Percentiles rank a stretch among this genome's conserved stretches.
Evolutionary conservation across 2,797 vertebrate species (phyloP).

Genomic region (Furcifer pardalis): DNA sequence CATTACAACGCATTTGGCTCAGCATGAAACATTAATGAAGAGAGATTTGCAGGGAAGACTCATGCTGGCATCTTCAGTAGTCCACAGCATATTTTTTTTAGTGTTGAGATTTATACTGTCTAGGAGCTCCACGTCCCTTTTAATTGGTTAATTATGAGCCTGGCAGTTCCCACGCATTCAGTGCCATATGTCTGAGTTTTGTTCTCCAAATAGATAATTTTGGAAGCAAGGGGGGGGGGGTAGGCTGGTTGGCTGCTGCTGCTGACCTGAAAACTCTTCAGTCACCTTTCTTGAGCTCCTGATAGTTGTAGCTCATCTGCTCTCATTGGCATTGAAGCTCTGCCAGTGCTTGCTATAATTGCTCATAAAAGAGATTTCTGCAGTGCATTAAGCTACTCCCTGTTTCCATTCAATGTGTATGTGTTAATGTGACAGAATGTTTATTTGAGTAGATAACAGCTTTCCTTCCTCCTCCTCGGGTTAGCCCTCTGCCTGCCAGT

Average conservation of each 20-base stretch:
- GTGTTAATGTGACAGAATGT: conserved; percentile 39
- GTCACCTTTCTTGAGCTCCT: conserved; percentile 18
- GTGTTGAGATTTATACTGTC: conserved; percentile 60
- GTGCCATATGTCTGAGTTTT: conserved; percentile 52
- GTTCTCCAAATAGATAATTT: background rate
- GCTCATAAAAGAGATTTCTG: conserved; percentile 32
- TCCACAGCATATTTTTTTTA: conserved; percentile 61
- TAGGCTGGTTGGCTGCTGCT: background rate
- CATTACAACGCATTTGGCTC: conserved; percentile 63
- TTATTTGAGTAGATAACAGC: conserved; percentile 42
- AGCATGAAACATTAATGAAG: conserved; percentile 64
- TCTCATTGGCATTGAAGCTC: background rate
- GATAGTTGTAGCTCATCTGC: conserved; percentile 23
- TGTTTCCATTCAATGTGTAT: conserved; percentile 39
- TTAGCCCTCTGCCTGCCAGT: conserved; percentile 12
- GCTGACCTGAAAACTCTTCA: conserved; percentile 48
- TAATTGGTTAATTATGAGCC: conserved; percentile 63
- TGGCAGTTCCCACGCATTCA: conserved; percentile 48
- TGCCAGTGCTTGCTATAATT: conserved; percentile 15
- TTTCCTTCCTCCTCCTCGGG: conserved; percentile 6
- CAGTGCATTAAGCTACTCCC: conserved; percentile 21
- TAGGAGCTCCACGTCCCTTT: conserved; percentile 57
- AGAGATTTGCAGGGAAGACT: conserved; percentile 60
- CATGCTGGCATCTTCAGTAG: conserved; percentile 60
- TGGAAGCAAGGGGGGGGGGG: no score